phyloP scores from a whole-genome alignment of 2,113 vertebrate species.

The Mastomys natalensis region DNA sequence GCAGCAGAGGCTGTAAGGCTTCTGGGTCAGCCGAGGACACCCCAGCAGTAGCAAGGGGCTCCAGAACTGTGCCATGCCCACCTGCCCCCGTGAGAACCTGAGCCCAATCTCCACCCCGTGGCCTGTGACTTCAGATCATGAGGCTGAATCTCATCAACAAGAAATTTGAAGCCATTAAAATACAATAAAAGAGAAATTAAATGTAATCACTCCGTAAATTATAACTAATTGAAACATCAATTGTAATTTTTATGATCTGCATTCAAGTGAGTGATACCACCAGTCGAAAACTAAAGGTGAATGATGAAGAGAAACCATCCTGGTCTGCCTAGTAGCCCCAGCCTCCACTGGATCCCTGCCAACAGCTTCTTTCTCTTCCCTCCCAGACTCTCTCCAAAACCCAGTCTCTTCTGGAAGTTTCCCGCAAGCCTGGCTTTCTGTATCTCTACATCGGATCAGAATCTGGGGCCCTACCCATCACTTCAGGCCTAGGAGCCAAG shows the following conservation, averaged over 20 bases:
- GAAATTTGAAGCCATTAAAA: slow-evolving; percentile 84
- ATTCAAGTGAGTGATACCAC: slow-evolving; percentile 64
- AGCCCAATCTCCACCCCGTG: slow-evolving; percentile 1
- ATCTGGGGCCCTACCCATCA: neutral
- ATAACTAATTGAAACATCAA: slow-evolving; percentile 86
- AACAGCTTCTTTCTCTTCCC: neutral
- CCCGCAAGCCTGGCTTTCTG: neutral
- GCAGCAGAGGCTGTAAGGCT: neutral
- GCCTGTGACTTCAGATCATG: slow-evolving; percentile 55
- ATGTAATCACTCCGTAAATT: slow-evolving; percentile 84
- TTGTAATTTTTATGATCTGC: slow-evolving; percentile 83
- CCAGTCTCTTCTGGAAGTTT: neutral
- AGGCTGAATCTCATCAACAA: slow-evolving; percentile 81
- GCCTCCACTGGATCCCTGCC: neutral
- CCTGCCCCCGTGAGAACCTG: neutral
- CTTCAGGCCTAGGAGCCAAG: fast-evolving
- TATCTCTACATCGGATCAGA: neutral
- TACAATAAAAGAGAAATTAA: slow-evolving; percentile 86
- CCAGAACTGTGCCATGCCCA: neutral
- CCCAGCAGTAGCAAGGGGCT: neutral
- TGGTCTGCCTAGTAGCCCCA: neutral
- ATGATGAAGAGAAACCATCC: neutral
- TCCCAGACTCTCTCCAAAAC: neutral
- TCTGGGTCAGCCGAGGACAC: neutral
- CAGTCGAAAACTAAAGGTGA: slow-evolving; percentile 31